Evolutionary conservation across 1,140 invertebrate species (phyloP), one percentile per base, ranked within the genome.

Genomic region (Sarcophaga bullata): DNA sequence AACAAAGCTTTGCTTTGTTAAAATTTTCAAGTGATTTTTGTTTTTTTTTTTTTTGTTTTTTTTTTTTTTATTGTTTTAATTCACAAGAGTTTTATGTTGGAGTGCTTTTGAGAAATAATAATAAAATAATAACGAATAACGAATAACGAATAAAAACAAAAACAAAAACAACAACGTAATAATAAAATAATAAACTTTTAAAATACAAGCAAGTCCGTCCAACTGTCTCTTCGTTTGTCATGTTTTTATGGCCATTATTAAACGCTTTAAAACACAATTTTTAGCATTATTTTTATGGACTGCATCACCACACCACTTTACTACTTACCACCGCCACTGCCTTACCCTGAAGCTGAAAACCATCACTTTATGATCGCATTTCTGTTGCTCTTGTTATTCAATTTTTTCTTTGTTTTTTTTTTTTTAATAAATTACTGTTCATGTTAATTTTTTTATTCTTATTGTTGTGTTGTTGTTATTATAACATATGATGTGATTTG

Each of bases 221-320:
- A 37, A 37, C 25, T 4, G 25, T 37, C 25, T 37, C 1, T 37
- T 2, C 25, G 25, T 78, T 50, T 78, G 48, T 52, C 75, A 78
- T 78, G 75, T 78, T 50, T 78, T 78, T 78, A 78, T 78, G 49
- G 75, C 75, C 75, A 78, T 50, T 78, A 78, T 19, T 19, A 68
- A 58, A n/a, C 25, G 25, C 25, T 37, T 37, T 37, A 37, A 37
- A 37, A 37, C 25, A 37, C 25, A 37, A 37, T 37, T 37, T 37
- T 37, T 37, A 37, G 25, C 25, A 37, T 37, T 37, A 37, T 37
- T 37, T 37, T 37, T 37, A 37, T 37, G 25, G 25, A 37, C 25
- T 37, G 25, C 25, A 37, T 37, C 54, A 58, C 13, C 54, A 58
- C 13, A 58, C 52, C 13, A 15, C 11, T 58, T 58, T 58, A 58